These are phyloP conservation scores for Porites lobata DNA, from an alignment of 92 coral and sea anemone species.

Conservation along the genomic window DNA sequence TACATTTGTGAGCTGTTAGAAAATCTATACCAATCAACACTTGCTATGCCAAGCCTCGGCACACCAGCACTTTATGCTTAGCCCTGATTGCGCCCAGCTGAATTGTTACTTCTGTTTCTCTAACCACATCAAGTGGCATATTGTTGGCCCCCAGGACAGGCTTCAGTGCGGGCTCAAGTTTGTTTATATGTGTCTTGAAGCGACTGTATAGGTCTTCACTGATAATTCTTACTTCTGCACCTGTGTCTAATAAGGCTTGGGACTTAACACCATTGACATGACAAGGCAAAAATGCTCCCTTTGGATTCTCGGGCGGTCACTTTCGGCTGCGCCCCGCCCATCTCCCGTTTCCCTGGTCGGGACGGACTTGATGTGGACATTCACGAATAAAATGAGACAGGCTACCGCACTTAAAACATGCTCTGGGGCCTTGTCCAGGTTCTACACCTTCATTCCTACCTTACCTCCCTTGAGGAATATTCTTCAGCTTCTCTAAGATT, in stretches of 20 bases:
- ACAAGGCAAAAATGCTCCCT: too few species aligned
- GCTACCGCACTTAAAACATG: neutral
- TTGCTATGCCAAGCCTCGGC: constrained; percentile 20
- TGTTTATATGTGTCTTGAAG: neutral
- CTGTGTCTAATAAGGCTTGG: constrained; percentile 12
- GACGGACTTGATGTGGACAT: neutral
- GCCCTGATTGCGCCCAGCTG: constrained; percentile 25
- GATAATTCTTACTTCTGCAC: constrained; percentile 3
- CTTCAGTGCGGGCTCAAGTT: neutral
- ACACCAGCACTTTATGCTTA: constrained; percentile 6
- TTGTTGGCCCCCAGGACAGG: neutral
- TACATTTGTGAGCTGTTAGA: too few species aligned
- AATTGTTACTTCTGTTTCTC: constrained; percentile 5
- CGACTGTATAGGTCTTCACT: neutral
- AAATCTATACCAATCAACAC: constrained; percentile 11
- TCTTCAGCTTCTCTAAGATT: too few species aligned
- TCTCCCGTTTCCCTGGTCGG: neutral
- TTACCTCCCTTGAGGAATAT: too few species aligned
- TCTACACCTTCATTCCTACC: too few species aligned
- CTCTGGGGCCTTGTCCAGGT: neutral
- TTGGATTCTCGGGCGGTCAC: too few species aligned
- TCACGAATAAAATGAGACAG: neutral
- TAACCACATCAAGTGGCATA: neutral
- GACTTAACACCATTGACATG: too few species aligned
- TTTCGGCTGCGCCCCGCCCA: too few species aligned